Percentiles rank a stretch among this genome's conserved stretches.
These are phyloP conservation scores for Dicrurus megarhynchus DNA, from an alignment of 2,113 vertebrate species.

Conservation along the genomic window DNA sequence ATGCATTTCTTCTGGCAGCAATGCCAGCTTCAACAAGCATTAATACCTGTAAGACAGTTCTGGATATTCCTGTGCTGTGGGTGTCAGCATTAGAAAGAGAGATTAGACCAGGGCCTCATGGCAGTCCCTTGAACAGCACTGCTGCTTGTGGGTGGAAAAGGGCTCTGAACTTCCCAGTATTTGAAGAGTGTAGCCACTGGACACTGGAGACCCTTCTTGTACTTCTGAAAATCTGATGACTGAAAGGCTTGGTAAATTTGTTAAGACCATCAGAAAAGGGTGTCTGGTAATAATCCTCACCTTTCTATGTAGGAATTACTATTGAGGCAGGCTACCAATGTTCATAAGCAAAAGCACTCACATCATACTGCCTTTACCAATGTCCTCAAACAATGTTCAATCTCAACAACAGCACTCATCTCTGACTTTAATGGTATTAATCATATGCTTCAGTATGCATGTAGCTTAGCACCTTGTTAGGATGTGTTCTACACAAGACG, in stretches of 20 bases:
- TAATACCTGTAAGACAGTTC: background rate
- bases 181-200: background rate
- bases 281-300: background rate
- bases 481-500: fast-evolving
- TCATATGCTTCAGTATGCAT: background rate
- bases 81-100: background rate
- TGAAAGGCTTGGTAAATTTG: background rate
- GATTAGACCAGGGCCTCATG: background rate
- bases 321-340: background rate
- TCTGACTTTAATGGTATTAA: background rate
- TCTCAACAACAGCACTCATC: background rate
- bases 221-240: background rate
- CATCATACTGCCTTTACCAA: background rate
- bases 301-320: background rate
- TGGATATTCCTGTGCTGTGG: background rate
- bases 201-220: background rate
- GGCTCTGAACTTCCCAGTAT: background rate
- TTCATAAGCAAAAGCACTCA: background rate
- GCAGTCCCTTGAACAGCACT: background rate
- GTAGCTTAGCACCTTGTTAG: background rate
- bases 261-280: background rate
- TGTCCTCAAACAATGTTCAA: background rate
- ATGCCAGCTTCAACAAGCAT: background rate
- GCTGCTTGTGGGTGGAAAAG: background rate
- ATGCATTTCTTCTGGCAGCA: background rate